Percentiles rank a stretch among this genome's conserved stretches.
Evolutionary conservation across 2,888 invertebrate species (phyloP).

Genomic region (Cynaeus angustus): DNA sequence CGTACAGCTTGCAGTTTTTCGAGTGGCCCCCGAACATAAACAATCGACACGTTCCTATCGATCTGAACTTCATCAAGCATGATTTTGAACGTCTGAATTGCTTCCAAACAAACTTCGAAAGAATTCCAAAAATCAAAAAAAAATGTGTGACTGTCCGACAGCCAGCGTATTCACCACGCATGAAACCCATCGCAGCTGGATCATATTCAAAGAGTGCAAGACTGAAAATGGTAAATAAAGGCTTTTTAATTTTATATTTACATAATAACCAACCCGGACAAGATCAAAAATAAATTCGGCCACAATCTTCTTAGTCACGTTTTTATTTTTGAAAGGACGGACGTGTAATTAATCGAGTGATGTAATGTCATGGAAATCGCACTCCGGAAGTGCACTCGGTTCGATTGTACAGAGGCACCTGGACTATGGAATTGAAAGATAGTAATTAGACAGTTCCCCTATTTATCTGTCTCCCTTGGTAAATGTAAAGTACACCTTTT

Average conservation of each 20-base stretch:
- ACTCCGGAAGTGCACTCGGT: conserved; percentile 37
- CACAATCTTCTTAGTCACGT: conserved; percentile 49
- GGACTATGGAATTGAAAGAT: conserved; percentile 16
- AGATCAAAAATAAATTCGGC: conserved; percentile 44
- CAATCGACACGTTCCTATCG: conserved; percentile 20
- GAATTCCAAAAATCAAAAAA: conserved; percentile 44
- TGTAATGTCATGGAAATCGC: conserved; percentile 42
- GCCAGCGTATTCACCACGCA: conserved; percentile 77
- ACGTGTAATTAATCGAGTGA: conserved; percentile 48
- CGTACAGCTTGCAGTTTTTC: conserved; percentile 41
- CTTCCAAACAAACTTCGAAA: conserved; percentile 1
- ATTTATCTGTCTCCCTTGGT: background rate
- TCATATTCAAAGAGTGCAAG: conserved; percentile 80
- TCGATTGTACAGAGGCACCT: conserved; percentile 18
- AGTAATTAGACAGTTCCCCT: conserved; percentile 5
- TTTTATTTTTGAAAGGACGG: conserved; percentile 50
- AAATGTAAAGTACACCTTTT: background rate
- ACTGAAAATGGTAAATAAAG: conserved; percentile 65
- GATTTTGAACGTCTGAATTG: background rate
- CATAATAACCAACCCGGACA: conserved; percentile 34
- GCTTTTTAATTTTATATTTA: conserved; percentile 26
- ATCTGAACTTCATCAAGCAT: conserved; percentile 1
- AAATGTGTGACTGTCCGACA: conserved; percentile 77
- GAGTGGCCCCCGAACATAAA: conserved; percentile 47
- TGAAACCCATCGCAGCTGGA: conserved; percentile 85